A percentile compares a stretch with the other conserved stretches of the same genome.
phyloP scores from a whole-genome alignment of 2,113 vertebrate genomes.

The Peromyscus polionotus region DNA sequence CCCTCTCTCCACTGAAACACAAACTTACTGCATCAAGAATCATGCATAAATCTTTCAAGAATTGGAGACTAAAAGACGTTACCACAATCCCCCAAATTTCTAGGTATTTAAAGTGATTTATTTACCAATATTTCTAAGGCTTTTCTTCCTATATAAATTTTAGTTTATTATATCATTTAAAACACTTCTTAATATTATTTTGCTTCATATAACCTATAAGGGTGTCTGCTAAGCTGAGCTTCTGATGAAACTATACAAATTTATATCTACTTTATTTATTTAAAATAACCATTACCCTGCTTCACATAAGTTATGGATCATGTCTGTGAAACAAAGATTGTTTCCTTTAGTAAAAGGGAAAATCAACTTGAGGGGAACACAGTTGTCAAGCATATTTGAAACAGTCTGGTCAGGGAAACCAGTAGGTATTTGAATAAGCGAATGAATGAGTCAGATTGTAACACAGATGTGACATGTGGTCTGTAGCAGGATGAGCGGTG shows the following conservation, averaged over 20 bases:
- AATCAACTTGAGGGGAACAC: neutral
- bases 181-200: conserved; percentile 1
- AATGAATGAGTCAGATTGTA: neutral
- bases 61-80: neutral
- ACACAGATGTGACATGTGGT: neutral
- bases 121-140: conserved; percentile 17
- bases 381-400: conserved; percentile 46
- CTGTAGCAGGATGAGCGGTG: neutral
- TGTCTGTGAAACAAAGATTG: neutral
- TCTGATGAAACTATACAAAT: conserved; percentile 11
- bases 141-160: conserved; percentile 23
- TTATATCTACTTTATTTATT: neutral
- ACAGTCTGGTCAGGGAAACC: neutral
- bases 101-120: conserved; percentile 28
- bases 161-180: neutral
- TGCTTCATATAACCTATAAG: neutral
- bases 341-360: neutral
- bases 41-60: neutral
- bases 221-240: neutral
- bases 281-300: neutral
- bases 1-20: neutral
- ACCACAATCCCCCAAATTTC: neutral
- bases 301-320: conserved; percentile 6
- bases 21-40: neutral
- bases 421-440: neutral